A percentile compares a stretch with the other conserved stretches of the same genome.
phyloP scores from a whole-genome alignment of 2,888 invertebrate species.

The Apotomis betuletana region DNA sequence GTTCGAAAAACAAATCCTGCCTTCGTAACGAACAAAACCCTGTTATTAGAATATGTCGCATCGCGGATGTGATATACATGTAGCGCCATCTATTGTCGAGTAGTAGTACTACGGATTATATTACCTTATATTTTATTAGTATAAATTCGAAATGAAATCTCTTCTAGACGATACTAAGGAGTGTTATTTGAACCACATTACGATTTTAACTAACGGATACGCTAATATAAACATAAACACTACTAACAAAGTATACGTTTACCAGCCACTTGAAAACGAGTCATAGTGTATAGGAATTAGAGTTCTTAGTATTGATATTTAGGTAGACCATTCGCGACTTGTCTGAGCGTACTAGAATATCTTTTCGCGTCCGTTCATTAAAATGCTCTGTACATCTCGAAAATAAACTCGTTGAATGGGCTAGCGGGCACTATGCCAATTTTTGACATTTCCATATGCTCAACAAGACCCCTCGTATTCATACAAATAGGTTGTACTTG shows the following conservation, averaged over 20 bases:
- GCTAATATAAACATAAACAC: slow-evolving; percentile 28
- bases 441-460: slow-evolving; percentile 64
- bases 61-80: slow-evolving; percentile 1
- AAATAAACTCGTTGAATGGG: slow-evolving; percentile 67
- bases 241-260: slow-evolving; percentile 4
- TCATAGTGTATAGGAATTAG: neutral
- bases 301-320: neutral
- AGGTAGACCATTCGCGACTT: slow-evolving; percentile 16
- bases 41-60: slow-evolving; percentile 13
- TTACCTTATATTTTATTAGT: neutral
- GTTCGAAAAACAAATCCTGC: neutral
- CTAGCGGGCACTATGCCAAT: slow-evolving; percentile 69
- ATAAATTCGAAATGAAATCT: neutral
- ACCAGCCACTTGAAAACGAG: slow-evolving; percentile 1
- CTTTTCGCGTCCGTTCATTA: slow-evolving; percentile 62
- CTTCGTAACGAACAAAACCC: neutral
- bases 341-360: slow-evolving; percentile 38
- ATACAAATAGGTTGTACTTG: neutral
- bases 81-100: slow-evolving; percentile 52
- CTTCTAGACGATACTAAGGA: neutral
- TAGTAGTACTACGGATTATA: slow-evolving; percentile 36
- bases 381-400: slow-evolving; percentile 71
- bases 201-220: slow-evolving; percentile 13
- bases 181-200: neutral
- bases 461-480: neutral